Evolutionary conservation across 2,888 invertebrate genomes (phyloP), one percentile per base, ranked within the genome.

Genomic region (Protodeltote pygarga): DNA sequence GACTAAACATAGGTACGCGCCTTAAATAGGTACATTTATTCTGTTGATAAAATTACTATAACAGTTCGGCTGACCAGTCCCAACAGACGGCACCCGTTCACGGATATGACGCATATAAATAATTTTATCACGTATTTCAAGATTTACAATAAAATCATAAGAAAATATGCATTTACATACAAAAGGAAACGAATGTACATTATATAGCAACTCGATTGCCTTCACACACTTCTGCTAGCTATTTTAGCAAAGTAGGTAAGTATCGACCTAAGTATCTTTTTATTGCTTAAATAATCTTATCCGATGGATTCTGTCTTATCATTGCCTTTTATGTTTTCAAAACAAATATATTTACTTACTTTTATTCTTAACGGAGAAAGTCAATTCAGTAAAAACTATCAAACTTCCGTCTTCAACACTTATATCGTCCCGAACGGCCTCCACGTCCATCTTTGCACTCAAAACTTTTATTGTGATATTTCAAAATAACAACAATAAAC

Each of bases 321-420:
- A n/a, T n/a, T n/a, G n/a, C n/a, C n/a, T n/a, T n/a, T n/a, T n/a
- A n/a, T n/a, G n/a, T n/a, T n/a, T n/a, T n/a, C n/a, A n/a, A n/a
- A n/a, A n/a, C n/a, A n/a, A n/a, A n/a, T n/a, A 27, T 14, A 14
- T 3, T 9, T 24, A 68, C 68, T 65, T 47, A 69, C 71, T 47
- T 39, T 27, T 29, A 11, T 1, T 14, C 31, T 60, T 54, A 5
- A 60, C 23, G 2, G 15, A 16, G 21, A 27, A 68, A 17, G 41
- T 44, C 3, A 79, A 38, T 20, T 68, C 59, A 1, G 70, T 75
- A 50, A 83, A 91, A 20, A 87, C 85, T 9, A 89, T 59, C 9
- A 85, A 76, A 50, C 68, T 77, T 2, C 83, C 80, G 46, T 88
- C 88, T 60, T 89, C 87, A 5, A 77, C 61, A 68, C 86, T 85